Conservation (phyloP, 2,888 invertebrate species). For the Pilophorus perplexus region DNA sequence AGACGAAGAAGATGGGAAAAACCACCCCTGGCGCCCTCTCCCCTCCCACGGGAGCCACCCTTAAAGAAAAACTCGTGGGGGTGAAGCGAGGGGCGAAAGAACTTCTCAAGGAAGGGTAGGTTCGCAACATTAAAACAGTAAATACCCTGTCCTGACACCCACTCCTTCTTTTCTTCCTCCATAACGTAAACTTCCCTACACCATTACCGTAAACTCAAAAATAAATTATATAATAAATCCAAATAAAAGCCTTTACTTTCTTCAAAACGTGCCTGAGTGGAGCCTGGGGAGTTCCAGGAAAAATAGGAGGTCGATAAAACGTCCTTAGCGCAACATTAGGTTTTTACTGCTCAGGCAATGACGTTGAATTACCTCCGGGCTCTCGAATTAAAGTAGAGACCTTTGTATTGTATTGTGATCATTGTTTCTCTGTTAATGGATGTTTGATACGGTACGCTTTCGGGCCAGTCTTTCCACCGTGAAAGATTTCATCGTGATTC, state of each 20-base stretch:
- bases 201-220: constrained; percentile 41
- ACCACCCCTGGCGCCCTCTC: neutral
- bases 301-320: constrained; percentile 16
- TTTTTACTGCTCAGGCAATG: no score
- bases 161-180: constrained; percentile 39
- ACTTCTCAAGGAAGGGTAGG: constrained; percentile 26
- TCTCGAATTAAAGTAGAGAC: no score
- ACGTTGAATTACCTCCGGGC: no score
- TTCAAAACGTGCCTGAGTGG: constrained; percentile 35
- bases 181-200: constrained; percentile 32
- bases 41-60: constrained; percentile 6
- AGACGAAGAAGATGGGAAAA: constrained; percentile 9
- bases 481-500: no score
- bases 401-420: no score
- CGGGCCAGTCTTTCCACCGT: no score
- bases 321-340: constrained; percentile 24
- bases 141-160: constrained; percentile 40
- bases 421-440: no score
- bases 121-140: constrained; percentile 40
- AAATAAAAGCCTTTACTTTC: constrained; percentile 37
- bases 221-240: constrained; percentile 40
- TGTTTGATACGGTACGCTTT: no score
- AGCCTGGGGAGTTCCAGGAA: neutral
- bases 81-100: constrained; percentile 12
- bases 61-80: constrained; percentile 10